Evolutionary conservation across 2,797 vertebrate species (phyloP), one percentile per base, ranked within the genome.

Genomic region (Falco rusticolus): DNA sequence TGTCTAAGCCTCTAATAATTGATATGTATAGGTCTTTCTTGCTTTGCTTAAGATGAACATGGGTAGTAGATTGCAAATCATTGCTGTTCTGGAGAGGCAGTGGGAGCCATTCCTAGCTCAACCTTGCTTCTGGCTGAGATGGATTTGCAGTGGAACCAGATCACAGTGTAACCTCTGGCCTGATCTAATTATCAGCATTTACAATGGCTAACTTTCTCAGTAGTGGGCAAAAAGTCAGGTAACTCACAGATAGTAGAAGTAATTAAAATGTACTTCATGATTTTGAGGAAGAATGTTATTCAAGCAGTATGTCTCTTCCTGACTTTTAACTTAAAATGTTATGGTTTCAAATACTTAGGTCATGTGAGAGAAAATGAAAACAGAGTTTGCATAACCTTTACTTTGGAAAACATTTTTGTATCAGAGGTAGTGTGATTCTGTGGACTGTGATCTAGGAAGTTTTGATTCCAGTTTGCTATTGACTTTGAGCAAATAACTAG

Each of bases 191-290:
- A 72, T 69, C 79, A 43, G 72, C 90, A 61, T 89, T 95, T 84
- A 51, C 34, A 41, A 51, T 56, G 74, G 48, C 21, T 2, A 18
- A 14, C 56, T 93, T 93, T 85, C 93, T 70, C 59, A 29, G 29
- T 26, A 85, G 79, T 88, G 68, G 90, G 93, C 87, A 90, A 89
- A 85, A 94, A 81, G 91, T 94, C 89, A 75, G 84, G 74, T 84
- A 84, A 63, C 74, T 90, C 48, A 11, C 18, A 13, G 26, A 63
- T 50, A 15, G 5, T 9, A 41, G 8, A 84, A 66, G 34, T 33
- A 34, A 66, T 89, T 74, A 68, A 41, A n/a, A 22, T 34, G 34
- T 34, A 34, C 77, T 31, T 43, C 1, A 2, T 28, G 33, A 51
- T 84, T 92, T 78, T 80, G 51, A 75, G 91, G 59, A 66, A 84